Base-by-base conservation (phyloP, 2,113 vertebrate species). In the Petromus typicus region DNA sequence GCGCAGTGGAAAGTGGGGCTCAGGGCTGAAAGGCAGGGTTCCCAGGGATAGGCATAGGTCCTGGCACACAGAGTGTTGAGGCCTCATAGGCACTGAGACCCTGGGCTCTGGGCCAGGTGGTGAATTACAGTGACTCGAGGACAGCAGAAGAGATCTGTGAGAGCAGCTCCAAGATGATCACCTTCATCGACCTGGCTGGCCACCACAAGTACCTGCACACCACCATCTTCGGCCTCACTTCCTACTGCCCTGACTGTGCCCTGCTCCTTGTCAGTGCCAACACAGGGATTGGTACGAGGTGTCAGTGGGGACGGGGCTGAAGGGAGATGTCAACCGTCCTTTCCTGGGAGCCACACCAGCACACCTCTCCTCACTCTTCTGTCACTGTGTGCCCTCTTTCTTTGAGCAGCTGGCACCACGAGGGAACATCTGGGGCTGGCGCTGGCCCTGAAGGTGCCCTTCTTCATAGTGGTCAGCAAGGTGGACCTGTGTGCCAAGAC, bases 81-180 rank as follows among this genome's bases (percentile, higher is more conserved):
- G 97, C 86, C 20, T 43, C 34, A 67, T 75, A 57, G n/a, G 54
- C 91, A 96, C 97, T 97, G 94, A 98, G 89, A 71, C 86, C 94
- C 75, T 86, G 93, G 95, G 96, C 89, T 75, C 95, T 32, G 97
- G 95, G 79, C 94, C 86, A 99, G 99, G 99, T 99, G 97, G 99
- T 99, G 94, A 99, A 99, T 98, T 99, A 99, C 98, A 99, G 99
- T 0, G 99, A 99, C 95, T 99, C 99, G 67, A 98, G 99, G 87
- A 99, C 99, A 34, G 99, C 99, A 71, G 99, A 99, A 97, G 99
- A 99, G 95, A 99, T 99, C 97, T 99, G 99, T 90, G 99, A 99
- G 98, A 99, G 99, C 95, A 99, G 99, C 90, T 99, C 99, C 94
- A 99, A 99, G 98, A 99, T 99, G 99, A 99, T 99, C 98, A 99